These are phyloP conservation scores for Polylopha cassiicola DNA, from an alignment of 2,888 invertebrate genomes.

Conservation along the genomic window DNA sequence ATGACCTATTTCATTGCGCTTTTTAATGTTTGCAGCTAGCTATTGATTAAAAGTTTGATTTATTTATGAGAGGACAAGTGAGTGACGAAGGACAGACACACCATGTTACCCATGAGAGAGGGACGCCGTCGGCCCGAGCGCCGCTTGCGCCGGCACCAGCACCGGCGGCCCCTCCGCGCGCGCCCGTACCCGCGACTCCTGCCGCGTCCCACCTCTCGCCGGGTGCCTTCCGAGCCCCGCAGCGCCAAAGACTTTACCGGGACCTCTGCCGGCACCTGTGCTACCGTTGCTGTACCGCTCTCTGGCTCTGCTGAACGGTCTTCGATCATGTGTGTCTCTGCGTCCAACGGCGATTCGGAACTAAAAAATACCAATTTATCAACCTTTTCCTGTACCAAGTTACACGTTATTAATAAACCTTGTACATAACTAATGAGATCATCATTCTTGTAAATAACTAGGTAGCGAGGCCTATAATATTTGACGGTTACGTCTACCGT, in stretches of 20 bases:
- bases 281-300: conserved; percentile 31
- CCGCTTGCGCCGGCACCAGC: conserved; percentile 67
- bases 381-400: too few relatives aligned
- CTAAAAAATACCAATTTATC: conserved; percentile 33
- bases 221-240: conserved; percentile 36
- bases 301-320: conserved; percentile 58
- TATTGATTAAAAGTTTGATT: not conserved
- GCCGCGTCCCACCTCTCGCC: conserved; percentile 51
- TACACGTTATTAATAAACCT: too few relatives aligned
- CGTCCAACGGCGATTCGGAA: conserved; percentile 60
- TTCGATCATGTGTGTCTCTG: conserved; percentile 64
- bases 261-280: conserved; percentile 29
- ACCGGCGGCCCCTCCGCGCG: conserved; percentile 51
- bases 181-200: conserved; percentile 63
- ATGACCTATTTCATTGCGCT: not conserved
- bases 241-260: conserved; percentile 29
- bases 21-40: not conserved
- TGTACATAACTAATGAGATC: too few relatives aligned
- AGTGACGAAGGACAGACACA: conserved; percentile 64
- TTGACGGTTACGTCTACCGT: too few relatives aligned
- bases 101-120: conserved; percentile 73
- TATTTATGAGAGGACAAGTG: conserved; percentile 43
- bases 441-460: too few relatives aligned
- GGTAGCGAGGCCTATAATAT: too few relatives aligned
- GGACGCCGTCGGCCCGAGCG: conserved; percentile 65